These are phyloP conservation scores for Leptinotarsa rubiginosa DNA, from an alignment of 2,888 invertebrate species.

Conservation along the genomic window DNA sequence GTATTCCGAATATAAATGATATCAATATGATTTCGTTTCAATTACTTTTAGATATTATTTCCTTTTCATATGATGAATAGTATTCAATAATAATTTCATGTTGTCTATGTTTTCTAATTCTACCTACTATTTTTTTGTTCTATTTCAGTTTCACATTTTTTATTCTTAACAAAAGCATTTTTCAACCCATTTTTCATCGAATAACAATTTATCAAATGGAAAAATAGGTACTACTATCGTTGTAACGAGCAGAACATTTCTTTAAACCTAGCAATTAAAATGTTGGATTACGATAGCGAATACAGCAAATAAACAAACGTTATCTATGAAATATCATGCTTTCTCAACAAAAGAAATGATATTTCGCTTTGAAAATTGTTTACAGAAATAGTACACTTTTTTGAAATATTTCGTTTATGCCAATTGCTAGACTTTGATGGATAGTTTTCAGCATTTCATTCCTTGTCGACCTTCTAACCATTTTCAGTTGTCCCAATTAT, in stretches of 20 bases:
- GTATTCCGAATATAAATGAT: no score
- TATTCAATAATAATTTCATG: background rate
- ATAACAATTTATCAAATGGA: slow-evolving; percentile 10
- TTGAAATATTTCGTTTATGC: background rate
- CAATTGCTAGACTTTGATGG: background rate
- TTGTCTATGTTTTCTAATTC: background rate
- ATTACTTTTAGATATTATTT: background rate
- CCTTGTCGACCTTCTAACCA: background rate
- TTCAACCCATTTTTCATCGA: background rate
- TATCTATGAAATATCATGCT: slow-evolving; percentile 28
- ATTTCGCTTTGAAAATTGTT: background rate
- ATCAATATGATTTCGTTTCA: no score
- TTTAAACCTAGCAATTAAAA: slow-evolving; percentile 35
- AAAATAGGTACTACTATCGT: slow-evolving; percentile 29
- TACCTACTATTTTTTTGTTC: background rate
- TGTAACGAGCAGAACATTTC: slow-evolving; percentile 26
- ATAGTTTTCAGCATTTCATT: background rate
- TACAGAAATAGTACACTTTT: background rate
- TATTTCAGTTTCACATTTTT: background rate
- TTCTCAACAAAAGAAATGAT: slow-evolving; percentile 14
- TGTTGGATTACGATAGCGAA: slow-evolving; percentile 29
- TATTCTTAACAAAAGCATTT: background rate
- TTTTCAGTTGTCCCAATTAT: background rate
- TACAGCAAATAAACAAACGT: slow-evolving; percentile 31
- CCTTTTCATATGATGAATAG: background rate